Conservation (phyloP, 2,113 vertebrate genomes). For the Nymphicus hollandicus region DNA sequence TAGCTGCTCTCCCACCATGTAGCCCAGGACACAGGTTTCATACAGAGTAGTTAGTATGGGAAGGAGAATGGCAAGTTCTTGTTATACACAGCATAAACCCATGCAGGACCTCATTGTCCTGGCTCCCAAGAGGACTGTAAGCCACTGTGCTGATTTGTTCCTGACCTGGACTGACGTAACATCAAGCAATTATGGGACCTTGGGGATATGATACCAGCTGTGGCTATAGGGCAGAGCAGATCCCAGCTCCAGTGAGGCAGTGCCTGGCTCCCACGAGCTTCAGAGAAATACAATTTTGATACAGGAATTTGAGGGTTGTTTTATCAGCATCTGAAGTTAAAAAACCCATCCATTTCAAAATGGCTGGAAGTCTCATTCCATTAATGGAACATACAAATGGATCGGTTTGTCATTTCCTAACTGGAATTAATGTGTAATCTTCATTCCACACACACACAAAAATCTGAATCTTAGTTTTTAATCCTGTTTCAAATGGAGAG, state of each 20-base stretch:
- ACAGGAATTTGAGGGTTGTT: not conserved
- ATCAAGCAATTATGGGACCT: not conserved
- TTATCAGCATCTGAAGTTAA: not conserved
- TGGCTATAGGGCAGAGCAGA: not conserved
- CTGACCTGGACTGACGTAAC: not conserved
- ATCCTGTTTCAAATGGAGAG: not conserved
- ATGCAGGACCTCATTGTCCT: not conserved
- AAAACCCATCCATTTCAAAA: not conserved
- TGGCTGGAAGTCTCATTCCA: not conserved
- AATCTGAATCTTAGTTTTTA: not conserved
- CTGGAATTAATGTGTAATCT: slow-evolving; percentile 9
- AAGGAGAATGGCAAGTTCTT: not conserved
- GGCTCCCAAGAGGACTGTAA: not conserved
- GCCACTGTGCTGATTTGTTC: not conserved
- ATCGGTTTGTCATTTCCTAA: slow-evolving; percentile 33
- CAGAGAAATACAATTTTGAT: not conserved
- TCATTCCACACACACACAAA: not conserved
- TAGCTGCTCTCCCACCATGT: accelerated
- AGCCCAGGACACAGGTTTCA: not conserved
- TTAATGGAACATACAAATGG: slow-evolving; percentile 5
- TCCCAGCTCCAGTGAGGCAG: not conserved
- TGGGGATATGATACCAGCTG: not conserved
- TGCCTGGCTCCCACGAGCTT: not conserved
- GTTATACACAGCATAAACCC: not conserved
- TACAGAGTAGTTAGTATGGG: accelerated